Conservation (phyloP, 2,888 invertebrate species). For the Lasioglossum calceatum region DNA sequence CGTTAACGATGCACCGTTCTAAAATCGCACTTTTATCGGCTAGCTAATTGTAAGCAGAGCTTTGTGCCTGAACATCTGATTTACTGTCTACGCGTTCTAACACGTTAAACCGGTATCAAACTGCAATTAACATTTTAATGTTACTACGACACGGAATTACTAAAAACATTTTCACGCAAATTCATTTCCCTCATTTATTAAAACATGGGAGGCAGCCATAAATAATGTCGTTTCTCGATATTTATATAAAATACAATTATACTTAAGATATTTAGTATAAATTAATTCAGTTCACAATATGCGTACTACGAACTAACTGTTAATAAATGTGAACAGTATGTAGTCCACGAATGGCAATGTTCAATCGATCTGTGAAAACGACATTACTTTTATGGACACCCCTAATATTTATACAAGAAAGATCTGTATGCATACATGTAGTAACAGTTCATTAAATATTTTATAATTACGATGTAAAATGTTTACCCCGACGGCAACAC, state of each 20-base stretch:
- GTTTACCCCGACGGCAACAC: neutral
- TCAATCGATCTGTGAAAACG: neutral
- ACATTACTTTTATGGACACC: neutral
- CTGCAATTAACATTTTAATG: no score
- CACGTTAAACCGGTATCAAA: no score
- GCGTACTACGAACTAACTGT: no score
- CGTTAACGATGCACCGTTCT: conserved; percentile 39
- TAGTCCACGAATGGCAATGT: no score
- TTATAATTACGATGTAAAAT: neutral
- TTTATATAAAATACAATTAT: no score
- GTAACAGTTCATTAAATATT: neutral
- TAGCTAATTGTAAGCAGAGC: neutral
- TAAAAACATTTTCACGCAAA: no score
- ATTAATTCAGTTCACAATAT: no score
- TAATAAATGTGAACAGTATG: neutral
- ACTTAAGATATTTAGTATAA: no score
- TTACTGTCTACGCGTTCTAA: conserved; percentile 2
- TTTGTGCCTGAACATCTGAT: conserved; percentile 11
- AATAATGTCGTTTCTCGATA: no score
- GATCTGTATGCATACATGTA: neutral
- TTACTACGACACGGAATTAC: no score
- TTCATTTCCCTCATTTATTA: no score
- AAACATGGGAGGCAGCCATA: no score
- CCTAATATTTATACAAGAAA: neutral
- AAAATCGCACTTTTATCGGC: neutral